A percentile compares a stretch with the other conserved stretches of the same genome.
Evolutionary conservation across 2,113 vertebrate species (phyloP).

Genomic region (Melierax canorus): DNA sequence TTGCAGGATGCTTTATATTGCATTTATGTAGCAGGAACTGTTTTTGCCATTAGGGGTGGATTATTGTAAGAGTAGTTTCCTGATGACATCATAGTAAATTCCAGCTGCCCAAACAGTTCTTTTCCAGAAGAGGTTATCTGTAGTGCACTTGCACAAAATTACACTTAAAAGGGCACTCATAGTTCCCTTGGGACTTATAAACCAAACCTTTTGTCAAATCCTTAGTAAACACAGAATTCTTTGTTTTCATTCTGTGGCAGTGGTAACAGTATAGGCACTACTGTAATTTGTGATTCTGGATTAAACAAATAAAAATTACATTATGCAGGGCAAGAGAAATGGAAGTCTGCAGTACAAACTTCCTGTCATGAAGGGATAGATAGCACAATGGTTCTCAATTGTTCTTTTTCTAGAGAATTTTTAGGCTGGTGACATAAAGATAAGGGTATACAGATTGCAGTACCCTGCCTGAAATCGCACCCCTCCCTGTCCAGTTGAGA

Average conservation of each 20-base stretch:
- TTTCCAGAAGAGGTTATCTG: conserved; percentile 57
- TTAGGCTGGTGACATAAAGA: not conserved
- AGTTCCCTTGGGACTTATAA: not conserved
- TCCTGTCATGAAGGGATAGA: not conserved
- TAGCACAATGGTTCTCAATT: not conserved
- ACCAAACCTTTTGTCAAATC: not conserved
- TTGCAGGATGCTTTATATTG: not conserved
- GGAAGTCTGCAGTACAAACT: not conserved
- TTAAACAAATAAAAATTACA: not conserved
- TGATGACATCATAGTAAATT: conserved; percentile 59
- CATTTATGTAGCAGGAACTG: conserved; percentile 5
- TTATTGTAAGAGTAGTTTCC: conserved; percentile 56
- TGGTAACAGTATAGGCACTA: not conserved
- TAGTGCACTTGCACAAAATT: conserved; percentile 44
- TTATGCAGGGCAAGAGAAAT: not conserved
- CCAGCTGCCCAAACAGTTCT: conserved; percentile 42
- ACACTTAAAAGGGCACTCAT: not conserved
- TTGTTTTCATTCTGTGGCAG: not conserved
- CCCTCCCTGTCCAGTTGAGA: not conserved
- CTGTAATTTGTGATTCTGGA: not conserved
- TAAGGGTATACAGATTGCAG: not conserved
- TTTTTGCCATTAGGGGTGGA: conserved; percentile 43
- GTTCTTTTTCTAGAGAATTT: not conserved
- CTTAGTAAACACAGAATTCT: not conserved
- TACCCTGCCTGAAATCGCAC: not conserved